Conservation (phyloP, 2,888 invertebrate species). For the Elmis aenea region DNA sequence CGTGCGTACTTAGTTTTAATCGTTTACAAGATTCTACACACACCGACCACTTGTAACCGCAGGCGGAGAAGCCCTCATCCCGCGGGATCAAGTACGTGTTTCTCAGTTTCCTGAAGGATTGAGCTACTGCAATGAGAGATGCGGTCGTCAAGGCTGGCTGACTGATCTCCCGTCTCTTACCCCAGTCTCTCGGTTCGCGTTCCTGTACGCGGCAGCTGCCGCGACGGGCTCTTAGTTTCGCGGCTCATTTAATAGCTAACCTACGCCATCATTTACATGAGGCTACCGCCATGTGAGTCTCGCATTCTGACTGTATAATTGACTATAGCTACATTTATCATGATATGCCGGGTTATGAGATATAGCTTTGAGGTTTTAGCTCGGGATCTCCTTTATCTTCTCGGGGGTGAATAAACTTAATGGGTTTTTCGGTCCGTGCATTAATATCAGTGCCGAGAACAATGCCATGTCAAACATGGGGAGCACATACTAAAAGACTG, state of each 20-base stretch:
- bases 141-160: conserved; percentile 10
- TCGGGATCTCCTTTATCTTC: too few species aligned
- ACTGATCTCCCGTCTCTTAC: conserved; percentile 7
- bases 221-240: conserved; percentile 35
- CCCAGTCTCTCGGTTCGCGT: neutral
- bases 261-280: conserved; percentile 35
- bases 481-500: too few species aligned
- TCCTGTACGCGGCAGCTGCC: conserved; percentile 25
- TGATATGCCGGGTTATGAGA: conserved; percentile 5
- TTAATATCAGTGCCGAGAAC: too few species aligned
- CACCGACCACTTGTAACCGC: conserved; percentile 29
- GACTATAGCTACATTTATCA: conserved; percentile 24
- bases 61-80: conserved; percentile 21
- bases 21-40: too few species aligned
- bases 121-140: conserved; percentile 10
- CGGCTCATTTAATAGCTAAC: conserved; percentile 39
- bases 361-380: too few species aligned
- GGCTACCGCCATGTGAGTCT: conserved; percentile 27
- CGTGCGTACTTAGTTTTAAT: too few species aligned
- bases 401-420: too few species aligned
- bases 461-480: too few species aligned
- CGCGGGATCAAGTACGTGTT: conserved; percentile 28
- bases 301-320: conserved; percentile 28
- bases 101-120: conserved; percentile 7
- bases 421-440: too few species aligned